phyloP scores from a whole-genome alignment of 1,140 invertebrate genomes.

The Bombus ignitus region DNA sequence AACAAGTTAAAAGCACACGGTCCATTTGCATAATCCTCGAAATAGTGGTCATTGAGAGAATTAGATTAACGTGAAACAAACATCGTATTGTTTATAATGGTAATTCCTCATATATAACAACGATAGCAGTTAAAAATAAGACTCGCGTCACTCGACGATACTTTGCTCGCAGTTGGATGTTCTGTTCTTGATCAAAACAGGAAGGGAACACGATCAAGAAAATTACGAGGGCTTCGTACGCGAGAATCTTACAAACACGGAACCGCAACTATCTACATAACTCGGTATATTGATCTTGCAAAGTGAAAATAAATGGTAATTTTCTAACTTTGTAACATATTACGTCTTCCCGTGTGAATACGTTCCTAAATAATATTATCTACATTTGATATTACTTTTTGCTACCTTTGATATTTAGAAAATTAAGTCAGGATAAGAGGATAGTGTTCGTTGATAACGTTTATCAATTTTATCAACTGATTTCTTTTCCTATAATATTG shows the following conservation, averaged over 20 bases:
- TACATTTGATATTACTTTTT: too few relatives aligned
- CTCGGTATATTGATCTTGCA: background rate
- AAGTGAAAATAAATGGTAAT: background rate
- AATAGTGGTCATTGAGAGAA: background rate
- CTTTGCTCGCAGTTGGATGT: background rate
- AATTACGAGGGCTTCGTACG: background rate
- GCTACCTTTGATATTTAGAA: too few relatives aligned
- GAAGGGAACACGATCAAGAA: background rate
- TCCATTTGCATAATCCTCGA: background rate
- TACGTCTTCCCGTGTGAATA: background rate
- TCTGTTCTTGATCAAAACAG: background rate
- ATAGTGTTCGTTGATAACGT: too few relatives aligned
- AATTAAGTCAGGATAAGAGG: too few relatives aligned
- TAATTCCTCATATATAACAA: too few relatives aligned
- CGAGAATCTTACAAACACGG: background rate
- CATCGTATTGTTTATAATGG: background rate
- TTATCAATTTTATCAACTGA: too few relatives aligned
- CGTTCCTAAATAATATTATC: too few relatives aligned
- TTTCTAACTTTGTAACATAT: background rate
- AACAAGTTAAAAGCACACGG: background rate
- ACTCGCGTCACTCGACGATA: background rate
- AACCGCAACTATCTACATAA: background rate
- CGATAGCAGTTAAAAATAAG: background rate
- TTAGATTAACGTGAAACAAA: background rate
- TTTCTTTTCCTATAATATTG: too few relatives aligned